Conservation (phyloP, 2,797 vertebrate species). For the Ctenosaura bakeri region DNA sequence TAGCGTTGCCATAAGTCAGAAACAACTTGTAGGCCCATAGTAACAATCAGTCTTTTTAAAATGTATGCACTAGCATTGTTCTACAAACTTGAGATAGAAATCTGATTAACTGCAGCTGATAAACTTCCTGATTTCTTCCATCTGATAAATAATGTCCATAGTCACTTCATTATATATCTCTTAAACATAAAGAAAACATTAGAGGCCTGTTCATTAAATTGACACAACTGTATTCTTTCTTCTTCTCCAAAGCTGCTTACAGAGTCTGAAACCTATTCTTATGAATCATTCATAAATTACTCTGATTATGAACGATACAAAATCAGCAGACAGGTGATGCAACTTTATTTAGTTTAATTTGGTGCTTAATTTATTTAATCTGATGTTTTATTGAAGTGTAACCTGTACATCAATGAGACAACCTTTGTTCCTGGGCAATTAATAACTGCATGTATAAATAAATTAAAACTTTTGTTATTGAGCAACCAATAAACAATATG, state of each 20-base stretch:
- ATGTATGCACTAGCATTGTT: no score
- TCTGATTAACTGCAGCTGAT: not conserved
- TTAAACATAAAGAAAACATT: not conserved
- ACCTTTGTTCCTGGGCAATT: not conserved
- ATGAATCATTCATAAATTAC: not conserved
- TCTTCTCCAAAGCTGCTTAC: not conserved
- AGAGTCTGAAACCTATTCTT: not conserved
- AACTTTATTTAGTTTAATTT: constrained; percentile 13
- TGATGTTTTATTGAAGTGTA: not conserved
- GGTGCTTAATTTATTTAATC: not conserved
- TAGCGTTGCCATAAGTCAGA: no score
- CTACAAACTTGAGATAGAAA: no score
- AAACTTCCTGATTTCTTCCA: not conserved
- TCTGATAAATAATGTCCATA: not conserved
- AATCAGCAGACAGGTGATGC: not conserved
- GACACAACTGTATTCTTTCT: not conserved
- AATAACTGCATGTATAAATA: not conserved
- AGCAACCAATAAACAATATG: not conserved
- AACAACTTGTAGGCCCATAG: no score
- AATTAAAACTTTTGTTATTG: not conserved
- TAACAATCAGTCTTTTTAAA: no score
- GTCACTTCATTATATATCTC: not conserved
- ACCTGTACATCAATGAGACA: not conserved
- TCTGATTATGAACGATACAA: not conserved
- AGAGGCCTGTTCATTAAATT: not conserved